Base-by-base conservation (phyloP, 2,797 vertebrate genomes). In the Gallinago nigripennis region DNA sequence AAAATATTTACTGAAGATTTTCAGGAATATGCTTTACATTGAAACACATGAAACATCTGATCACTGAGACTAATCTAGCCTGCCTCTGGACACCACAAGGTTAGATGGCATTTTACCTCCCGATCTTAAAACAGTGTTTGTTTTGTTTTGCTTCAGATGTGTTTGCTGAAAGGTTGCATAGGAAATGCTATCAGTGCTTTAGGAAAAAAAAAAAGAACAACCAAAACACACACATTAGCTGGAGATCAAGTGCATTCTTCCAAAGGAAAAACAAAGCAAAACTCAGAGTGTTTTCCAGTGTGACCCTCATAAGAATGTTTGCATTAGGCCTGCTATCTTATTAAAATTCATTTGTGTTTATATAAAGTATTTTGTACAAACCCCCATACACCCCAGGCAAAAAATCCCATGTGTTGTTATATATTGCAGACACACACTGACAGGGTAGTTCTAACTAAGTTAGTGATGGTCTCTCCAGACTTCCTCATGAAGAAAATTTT, bases 221-320 rank as follows among this genome's bases (percentile, higher is more conserved):
- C 61, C 45, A 20, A 46, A 50, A 48, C 14, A 64, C 3, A 82
- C 19, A 39, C n/a, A 45, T 84, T 53, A 93, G 51, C 58, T 63
- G 66, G n/a, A 70, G 64, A 88, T 58, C 64, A 76, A 82, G 46
- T 31, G 76, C 33, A 12, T 46, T 76, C 83, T 90, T 92, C 63
- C 56, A 82, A 90, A 94, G 51, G 25, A 77, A 94, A 95, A 95
- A 73, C 28, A 82, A 95, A 77, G 48, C n/a, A 80, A 80, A 93
- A 87, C 60, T 77, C 7, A 0, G 41, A 69, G 64, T n/a, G 31
- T 66, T 90, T 82, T 89, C 48, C 79, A 69, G 82, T 68, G 57
- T 91, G 65, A 81, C 65, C 85, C 79, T 91, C 82, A 68, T 78
- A 94, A 91, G 57, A 83, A 92, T 68, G 72, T 81, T 73, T 87